Conservation (phyloP, 2,113 vertebrate species). For the Bombycilla garrulus region DNA sequence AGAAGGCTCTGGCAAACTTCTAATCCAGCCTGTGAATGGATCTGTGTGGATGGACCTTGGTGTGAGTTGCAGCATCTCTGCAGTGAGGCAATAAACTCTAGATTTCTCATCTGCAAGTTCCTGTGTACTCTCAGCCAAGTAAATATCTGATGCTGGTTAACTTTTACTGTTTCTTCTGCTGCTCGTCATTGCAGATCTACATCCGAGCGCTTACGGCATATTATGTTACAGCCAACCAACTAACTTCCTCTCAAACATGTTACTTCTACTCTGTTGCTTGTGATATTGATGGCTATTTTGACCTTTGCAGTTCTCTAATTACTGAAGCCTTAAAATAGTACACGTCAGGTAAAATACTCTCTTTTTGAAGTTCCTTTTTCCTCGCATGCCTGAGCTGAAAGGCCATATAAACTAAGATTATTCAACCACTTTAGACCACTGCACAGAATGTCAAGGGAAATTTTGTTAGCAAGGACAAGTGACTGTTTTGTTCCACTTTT, state of each 20-base stretch:
- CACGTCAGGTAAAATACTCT: constrained; percentile 55
- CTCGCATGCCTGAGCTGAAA: constrained; percentile 60
- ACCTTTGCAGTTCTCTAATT: constrained; percentile 64
- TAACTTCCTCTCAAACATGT: constrained; percentile 60
- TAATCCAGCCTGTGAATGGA: neutral
- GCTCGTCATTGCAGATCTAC: neutral
- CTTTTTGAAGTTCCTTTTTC: constrained; percentile 67
- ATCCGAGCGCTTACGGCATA: neutral
- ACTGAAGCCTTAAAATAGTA: constrained; percentile 58
- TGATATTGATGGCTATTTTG: constrained; percentile 69
- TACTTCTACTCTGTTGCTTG: constrained; percentile 61
- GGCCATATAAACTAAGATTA: constrained; percentile 57
- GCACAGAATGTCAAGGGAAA: constrained; percentile 44
- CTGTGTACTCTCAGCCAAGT: neutral
- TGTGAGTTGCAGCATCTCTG: neutral
- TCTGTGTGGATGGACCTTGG: neutral
- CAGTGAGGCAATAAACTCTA: neutral
- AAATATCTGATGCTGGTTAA: neutral
- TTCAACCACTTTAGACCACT: constrained; percentile 41
- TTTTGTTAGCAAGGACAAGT: neutral
- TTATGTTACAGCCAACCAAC: constrained; percentile 51
- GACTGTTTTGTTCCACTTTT: constrained; percentile 46
- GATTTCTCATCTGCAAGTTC: neutral
- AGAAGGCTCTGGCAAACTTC: neutral
- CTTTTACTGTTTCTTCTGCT: neutral